A percentile compares a stretch with the other conserved stretches of the same genome.
Evolutionary conservation across 1,140 invertebrate genomes (phyloP).

Genomic region (Achatina immaculata): DNA sequence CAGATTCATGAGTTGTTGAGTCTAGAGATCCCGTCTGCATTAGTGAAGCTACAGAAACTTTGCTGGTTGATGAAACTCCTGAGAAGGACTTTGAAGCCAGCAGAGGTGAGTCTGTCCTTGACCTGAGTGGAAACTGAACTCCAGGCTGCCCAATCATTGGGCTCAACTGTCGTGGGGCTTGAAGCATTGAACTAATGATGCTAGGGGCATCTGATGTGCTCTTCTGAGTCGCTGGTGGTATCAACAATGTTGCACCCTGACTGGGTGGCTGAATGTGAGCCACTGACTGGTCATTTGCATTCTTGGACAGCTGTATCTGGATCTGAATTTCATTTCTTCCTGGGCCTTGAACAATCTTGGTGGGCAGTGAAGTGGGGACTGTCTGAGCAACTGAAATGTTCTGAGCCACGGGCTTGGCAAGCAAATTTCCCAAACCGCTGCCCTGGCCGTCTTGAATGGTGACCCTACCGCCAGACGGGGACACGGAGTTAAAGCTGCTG

Average conservation of each 20-base stretch:
- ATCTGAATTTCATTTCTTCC: constrained; percentile 42
- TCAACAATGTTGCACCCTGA: neutral
- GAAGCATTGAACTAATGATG: constrained; percentile 37
- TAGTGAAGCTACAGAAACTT: neutral
- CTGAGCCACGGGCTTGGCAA: neutral
- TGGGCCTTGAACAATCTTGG: constrained; percentile 35
- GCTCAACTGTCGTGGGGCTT: constrained; percentile 25
- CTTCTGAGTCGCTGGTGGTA: neutral
- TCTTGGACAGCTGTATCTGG: constrained; percentile 40
- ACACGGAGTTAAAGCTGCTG: neutral
- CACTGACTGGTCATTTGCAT: constrained; percentile 10
- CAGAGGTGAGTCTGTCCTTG: constrained; percentile 22
- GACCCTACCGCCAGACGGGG: constrained; percentile 11
- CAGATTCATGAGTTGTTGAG: neutral
- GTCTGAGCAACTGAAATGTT: neutral
- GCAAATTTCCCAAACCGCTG: neutral
- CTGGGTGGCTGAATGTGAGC: neutral
- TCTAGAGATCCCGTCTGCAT: constrained; percentile 28
- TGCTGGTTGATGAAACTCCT: neutral
- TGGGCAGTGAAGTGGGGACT: neutral
- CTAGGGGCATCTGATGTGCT: neutral
- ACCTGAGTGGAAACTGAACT: constrained; percentile 38
- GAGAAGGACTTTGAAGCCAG: constrained; percentile 25
- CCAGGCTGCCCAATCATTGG: constrained; percentile 44
- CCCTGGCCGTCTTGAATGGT: constrained; percentile 15